A percentile compares a stretch with the other conserved stretches of the same genome.
Conservation (phyloP, 2,888 invertebrate species). For the Macaria notata region DNA sequence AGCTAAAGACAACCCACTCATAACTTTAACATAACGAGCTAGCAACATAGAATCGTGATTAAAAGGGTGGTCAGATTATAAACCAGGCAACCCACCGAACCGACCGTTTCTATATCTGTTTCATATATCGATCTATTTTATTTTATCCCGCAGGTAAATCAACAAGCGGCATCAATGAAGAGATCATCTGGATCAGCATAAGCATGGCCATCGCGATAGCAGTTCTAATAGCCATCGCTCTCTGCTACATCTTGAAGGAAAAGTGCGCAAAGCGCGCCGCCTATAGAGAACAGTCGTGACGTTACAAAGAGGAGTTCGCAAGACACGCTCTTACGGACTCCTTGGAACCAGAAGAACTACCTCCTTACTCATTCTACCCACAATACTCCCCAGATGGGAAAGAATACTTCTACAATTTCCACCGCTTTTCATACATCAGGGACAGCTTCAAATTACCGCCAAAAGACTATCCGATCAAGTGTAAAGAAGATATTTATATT, state of each 20-base stretch:
- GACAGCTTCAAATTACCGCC: constrained; percentile 71
- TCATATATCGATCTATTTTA: too few relatives aligned
- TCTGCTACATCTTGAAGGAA: constrained; percentile 91
- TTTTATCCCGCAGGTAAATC: constrained; percentile 84
- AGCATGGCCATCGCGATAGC: constrained; percentile 93
- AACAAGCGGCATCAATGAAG: constrained; percentile 92
- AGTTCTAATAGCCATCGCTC: constrained; percentile 89
- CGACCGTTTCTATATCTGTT: too few relatives aligned
- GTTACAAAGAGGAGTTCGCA: constrained; percentile 78
- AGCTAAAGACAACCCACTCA: too few relatives aligned
- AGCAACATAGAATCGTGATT: too few relatives aligned
- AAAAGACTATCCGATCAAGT: constrained; percentile 64
- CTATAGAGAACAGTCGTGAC: constrained; percentile 87
- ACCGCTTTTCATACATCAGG: constrained; percentile 70
- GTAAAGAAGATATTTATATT: constrained; percentile 69
- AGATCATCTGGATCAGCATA: constrained; percentile 94
- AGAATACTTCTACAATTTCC: constrained; percentile 76
- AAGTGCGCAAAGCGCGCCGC: constrained; percentile 86
- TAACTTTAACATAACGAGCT: too few relatives aligned
- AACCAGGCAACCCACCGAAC: too few relatives aligned
- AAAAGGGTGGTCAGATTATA: too few relatives aligned
- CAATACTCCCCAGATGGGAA: constrained; percentile 76
- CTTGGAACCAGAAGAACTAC: constrained; percentile 60
- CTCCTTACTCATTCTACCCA: constrained; percentile 69
- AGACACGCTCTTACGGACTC: constrained; percentile 72